Evolutionary conservation across 2,797 vertebrate genomes (phyloP), one percentile per base, ranked within the genome.

Genomic region (Cichlasoma orientale): DNA sequence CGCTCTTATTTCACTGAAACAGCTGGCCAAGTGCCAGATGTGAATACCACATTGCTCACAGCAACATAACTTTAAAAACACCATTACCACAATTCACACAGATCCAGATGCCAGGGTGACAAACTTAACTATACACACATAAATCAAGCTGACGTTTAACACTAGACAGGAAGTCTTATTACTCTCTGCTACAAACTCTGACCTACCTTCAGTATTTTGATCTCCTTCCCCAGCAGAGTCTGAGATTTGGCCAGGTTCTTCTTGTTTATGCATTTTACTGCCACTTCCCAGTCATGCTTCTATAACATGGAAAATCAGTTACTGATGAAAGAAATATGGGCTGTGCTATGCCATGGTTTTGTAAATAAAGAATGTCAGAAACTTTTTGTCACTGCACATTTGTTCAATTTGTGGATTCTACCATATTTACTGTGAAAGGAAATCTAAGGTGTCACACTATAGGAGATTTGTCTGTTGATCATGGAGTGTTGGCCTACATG

Each of bases 211-310:
- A 99, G 94, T 80, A 99, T 99, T 92, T 98, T 98, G 83, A 99
- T 99, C 90, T 99, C 98, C 87, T 99, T 99, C 56, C 98, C 98
- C 90, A 99, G 80, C 53, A 99, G 94, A 0, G 98, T 98, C 88
- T 99, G 98, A 33, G 98, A 98, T 91, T 99, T 99, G 74, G 97
- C 97, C 86, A 99, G 92, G 82, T 99, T 99, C 90, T 99, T 99
- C 95, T 99, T 99, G 92, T 98, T 99, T 72, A 99, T 99, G 87
- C 98, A 99, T 94, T 99, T 99, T 29, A 99, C 97, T 2, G 98
- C 98, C 86, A 99, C 98, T 92, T 99, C 98, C 95, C 98, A 96
- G 90, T 99, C 98, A 16, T 96, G 97, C 92, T 98, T 99, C 98
- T 99, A 92, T 5, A 56, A 59, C 14, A 61, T 57, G n/a, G 0